Conservation (phyloP, 2,113 vertebrate species). For the Cricetomys ansorgei region DNA sequence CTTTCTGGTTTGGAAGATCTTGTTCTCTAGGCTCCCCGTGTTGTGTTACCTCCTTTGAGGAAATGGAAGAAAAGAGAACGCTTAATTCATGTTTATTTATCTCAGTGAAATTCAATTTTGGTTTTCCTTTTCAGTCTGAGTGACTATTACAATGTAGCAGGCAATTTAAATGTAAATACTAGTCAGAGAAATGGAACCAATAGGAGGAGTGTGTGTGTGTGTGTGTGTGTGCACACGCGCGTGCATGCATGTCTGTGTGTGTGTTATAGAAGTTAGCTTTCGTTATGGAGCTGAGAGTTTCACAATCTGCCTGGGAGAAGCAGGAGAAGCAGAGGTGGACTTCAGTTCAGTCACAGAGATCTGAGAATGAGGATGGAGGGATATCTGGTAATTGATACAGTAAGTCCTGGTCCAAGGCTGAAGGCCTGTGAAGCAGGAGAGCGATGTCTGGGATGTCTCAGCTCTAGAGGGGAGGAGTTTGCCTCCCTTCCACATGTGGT, state of each 20-base stretch:
- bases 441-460: not conserved
- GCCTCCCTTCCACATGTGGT: not conserved
- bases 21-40: not conserved
- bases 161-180: not conserved
- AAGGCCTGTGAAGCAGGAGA: not conserved
- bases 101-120: conserved; percentile 20
- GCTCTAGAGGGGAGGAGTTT: not conserved
- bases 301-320: not conserved
- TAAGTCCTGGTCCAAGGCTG: not conserved
- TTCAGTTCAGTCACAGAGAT: not conserved
- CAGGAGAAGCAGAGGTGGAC: not conserved
- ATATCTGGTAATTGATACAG: not conserved
- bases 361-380: not conserved
- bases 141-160: not conserved
- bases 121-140: conserved; percentile 22
- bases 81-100: conserved; percentile 11
- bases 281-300: not conserved
- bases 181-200: not conserved
- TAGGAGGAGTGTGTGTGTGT: not conserved
- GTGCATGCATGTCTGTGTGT: too few species aligned
- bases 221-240: not conserved
- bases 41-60: not conserved
- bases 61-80: not conserved
- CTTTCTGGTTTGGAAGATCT: not conserved
- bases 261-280: not conserved